A percentile compares a stretch with the other conserved stretches of the same genome.
Conservation (phyloP, 2,888 invertebrate genomes). For the Hedychridium roseum region DNA sequence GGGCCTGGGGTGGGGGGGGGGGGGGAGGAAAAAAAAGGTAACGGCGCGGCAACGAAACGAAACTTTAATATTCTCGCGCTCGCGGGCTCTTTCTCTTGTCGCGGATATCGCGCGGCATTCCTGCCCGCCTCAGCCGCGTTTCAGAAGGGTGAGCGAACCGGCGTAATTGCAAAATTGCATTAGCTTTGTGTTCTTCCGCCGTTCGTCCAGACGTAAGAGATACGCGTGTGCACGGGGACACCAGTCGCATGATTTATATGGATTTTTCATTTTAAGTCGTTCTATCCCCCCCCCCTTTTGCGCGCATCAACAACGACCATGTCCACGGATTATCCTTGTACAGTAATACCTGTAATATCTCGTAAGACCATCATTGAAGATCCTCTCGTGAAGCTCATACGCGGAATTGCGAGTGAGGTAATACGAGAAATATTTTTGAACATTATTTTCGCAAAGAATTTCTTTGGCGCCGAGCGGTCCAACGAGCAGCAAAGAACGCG, state of each 20-base stretch:
- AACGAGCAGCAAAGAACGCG: constrained; percentile 38
- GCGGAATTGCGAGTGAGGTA: too few relatives aligned
- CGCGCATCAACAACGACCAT: constrained; percentile 25
- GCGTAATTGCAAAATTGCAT: constrained; percentile 59
- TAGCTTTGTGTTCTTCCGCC: constrained; percentile 57
- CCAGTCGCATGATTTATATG: constrained; percentile 45
- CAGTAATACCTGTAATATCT: too few relatives aligned
- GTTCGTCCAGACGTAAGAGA: constrained; percentile 53
- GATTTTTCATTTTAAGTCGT: constrained; percentile 25
- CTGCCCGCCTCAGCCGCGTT: constrained; percentile 25
- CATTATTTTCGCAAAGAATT: too few relatives aligned
- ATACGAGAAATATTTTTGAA: too few relatives aligned
- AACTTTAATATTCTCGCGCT: constrained; percentile 53
- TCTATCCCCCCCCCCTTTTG: constrained; percentile 7
- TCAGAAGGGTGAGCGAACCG: constrained; percentile 29
- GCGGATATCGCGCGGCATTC: constrained; percentile 27
- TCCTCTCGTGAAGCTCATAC: too few relatives aligned
- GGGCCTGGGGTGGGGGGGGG: too few relatives aligned
- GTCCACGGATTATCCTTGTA: too few relatives aligned
- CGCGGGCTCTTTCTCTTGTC: constrained; percentile 27
- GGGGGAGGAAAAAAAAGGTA: constrained; percentile 52
- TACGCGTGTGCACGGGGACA: constrained; percentile 34
- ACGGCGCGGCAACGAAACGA: constrained; percentile 54
- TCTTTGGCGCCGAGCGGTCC: too few relatives aligned
- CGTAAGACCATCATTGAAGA: too few relatives aligned